Percentiles rank a stretch among this genome's conserved stretches.
phyloP scores from a whole-genome alignment of 2,888 invertebrate genomes.

The Lasioglossum vierecki region DNA sequence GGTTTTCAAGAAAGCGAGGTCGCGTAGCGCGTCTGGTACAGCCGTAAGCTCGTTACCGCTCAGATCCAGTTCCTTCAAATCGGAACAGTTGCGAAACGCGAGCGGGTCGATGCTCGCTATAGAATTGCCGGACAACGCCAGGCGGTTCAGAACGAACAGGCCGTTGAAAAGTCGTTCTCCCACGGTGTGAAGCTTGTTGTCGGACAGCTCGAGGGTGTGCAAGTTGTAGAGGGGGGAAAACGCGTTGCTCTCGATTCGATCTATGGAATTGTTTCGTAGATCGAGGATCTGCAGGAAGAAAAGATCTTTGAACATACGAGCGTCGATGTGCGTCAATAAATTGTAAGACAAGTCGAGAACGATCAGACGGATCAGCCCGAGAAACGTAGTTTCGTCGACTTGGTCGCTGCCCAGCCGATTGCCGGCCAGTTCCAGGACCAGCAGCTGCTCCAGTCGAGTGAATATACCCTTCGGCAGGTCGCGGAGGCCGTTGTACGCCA shows the following conservation, averaged over 20 bases:
- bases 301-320: constrained; percentile 93
- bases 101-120: constrained; percentile 91
- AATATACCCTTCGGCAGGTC: constrained; percentile 93
- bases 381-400: constrained; percentile 93
- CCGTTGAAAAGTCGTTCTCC: constrained; percentile 93
- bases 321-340: constrained; percentile 92
- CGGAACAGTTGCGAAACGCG: constrained; percentile 94
- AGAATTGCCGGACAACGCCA: constrained; percentile 94
- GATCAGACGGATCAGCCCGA: constrained; percentile 93
- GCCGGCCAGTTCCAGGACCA: constrained; percentile 92
- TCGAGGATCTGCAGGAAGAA: constrained; percentile 94
- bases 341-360: constrained; percentile 94
- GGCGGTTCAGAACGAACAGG: constrained; percentile 91
- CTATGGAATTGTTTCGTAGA: constrained; percentile 93
- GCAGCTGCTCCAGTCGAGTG: constrained; percentile 92
- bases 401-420: constrained; percentile 94
- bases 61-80: constrained; percentile 94
- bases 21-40: constrained; percentile 93
- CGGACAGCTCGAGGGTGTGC: constrained; percentile 94
- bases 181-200: constrained; percentile 93
- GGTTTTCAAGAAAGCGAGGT: constrained; percentile 92
- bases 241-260: constrained; percentile 94
- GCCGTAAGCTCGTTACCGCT: constrained; percentile 93
- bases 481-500: constrained; percentile 93
- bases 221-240: constrained; percentile 95